Percentiles rank a stretch among this genome's conserved stretches.
Evolutionary conservation across 2,888 invertebrate species (phyloP).

Genomic region (Melieria picta): DNA sequence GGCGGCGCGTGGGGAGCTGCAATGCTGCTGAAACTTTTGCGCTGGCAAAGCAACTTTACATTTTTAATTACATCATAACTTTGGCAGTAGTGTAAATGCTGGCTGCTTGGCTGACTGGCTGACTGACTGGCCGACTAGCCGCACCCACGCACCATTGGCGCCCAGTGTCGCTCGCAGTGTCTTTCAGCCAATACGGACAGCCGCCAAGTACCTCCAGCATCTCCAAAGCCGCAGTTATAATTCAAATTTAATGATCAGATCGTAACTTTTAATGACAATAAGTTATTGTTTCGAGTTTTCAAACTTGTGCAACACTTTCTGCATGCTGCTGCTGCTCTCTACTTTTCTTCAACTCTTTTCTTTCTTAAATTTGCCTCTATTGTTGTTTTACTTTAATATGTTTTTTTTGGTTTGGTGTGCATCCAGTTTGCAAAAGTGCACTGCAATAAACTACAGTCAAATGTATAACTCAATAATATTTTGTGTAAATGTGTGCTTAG

Average conservation of each 20-base stretch:
- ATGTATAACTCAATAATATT: too few relatives aligned
- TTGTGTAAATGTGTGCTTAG: too few relatives aligned
- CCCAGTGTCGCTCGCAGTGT: not conserved
- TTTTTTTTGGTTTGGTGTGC: too few relatives aligned
- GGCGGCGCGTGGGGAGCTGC: not conserved
- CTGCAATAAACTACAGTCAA: too few relatives aligned
- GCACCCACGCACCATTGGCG: constrained; percentile 3
- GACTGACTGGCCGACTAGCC: constrained; percentile 11
- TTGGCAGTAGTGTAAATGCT: not conserved
- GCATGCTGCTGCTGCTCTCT: not conserved
- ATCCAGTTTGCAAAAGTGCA: too few relatives aligned
- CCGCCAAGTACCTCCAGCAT: not conserved
- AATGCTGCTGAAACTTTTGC: not conserved
- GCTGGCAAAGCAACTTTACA: constrained; percentile 18
- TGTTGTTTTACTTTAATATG: too few relatives aligned
- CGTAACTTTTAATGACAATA: constrained; percentile 42
- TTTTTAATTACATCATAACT: constrained; percentile 32
- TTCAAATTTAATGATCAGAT: constrained; percentile 40
- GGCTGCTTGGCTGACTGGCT: too few relatives aligned
- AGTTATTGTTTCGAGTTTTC: constrained; percentile 40
- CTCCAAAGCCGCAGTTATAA: constrained; percentile 17
- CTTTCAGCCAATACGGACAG: not conserved
- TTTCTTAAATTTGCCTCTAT: too few relatives aligned
- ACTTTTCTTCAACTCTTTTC: too few relatives aligned
- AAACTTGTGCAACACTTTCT: constrained; percentile 29